Evolutionary conservation across 2,797 vertebrate genomes (phyloP).

Genomic region (Betta splendens): DNA sequence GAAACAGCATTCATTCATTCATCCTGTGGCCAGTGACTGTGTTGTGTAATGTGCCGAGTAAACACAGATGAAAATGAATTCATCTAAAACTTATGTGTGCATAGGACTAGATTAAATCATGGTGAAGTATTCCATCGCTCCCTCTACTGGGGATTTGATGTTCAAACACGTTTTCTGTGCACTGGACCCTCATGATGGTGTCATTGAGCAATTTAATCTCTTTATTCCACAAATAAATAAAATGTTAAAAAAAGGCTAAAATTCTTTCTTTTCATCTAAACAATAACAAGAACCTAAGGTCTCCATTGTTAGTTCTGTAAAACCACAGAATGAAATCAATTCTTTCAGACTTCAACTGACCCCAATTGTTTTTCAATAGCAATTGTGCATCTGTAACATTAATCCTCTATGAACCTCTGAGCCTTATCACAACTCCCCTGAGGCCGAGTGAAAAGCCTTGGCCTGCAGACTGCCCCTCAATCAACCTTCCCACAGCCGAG

Average conservation of each 20-base stretch:
- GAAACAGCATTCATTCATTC: background rate
- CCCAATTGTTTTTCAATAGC: conserved; percentile 20
- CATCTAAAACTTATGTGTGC: too few relatives aligned
- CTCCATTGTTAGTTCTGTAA: background rate
- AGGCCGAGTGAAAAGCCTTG: conserved; percentile 40
- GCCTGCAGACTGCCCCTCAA: conserved; percentile 20
- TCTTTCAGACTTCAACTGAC: conserved; percentile 23
- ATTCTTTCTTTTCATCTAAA: background rate
- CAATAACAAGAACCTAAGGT: background rate
- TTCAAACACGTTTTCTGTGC: background rate
- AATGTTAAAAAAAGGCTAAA: background rate
- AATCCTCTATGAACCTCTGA: conserved; percentile 12
- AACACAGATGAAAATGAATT: too few relatives aligned
- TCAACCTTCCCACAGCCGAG: conserved; percentile 51
- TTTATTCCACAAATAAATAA: background rate
- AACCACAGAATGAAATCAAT: conserved; percentile 4
- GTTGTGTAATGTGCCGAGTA: too few relatives aligned
- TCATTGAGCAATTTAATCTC: background rate
- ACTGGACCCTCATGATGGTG: background rate
- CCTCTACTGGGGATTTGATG: conserved; percentile 62
- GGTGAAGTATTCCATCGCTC: conserved; percentile 41
- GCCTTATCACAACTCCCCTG: conserved; percentile 36
- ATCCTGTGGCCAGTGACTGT: too few relatives aligned
- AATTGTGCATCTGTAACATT: conserved; percentile 54
- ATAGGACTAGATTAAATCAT: too few relatives aligned